These are phyloP conservation scores for Carlito syrichta DNA, from an alignment of 2,113 vertebrate species.

Conservation along the genomic window DNA sequence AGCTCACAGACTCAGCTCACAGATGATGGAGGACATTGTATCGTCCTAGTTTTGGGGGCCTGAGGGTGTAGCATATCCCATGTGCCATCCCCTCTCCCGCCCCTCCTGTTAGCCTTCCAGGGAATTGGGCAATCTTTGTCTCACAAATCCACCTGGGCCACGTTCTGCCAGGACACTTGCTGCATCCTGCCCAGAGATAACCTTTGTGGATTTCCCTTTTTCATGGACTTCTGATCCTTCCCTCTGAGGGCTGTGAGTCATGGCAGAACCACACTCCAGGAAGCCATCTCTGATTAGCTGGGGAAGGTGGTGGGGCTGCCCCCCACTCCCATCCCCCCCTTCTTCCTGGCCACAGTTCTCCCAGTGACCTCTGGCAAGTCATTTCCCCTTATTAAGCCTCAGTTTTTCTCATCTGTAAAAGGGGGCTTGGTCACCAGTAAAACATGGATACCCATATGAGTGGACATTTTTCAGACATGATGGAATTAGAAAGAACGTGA, in stretches of 20 bases:
- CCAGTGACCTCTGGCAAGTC: not conserved
- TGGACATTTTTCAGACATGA: not conserved
- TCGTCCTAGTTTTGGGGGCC: not conserved
- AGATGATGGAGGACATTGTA: not conserved
- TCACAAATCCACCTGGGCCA: not conserved
- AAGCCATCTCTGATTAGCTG: no score
- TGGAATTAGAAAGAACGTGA: not conserved
- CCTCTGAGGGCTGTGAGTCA: not conserved
- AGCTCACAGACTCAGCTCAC: not conserved
- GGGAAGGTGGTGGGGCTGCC: not conserved
- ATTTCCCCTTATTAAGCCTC: not conserved
- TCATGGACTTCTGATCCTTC: not conserved
- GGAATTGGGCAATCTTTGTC: not conserved
- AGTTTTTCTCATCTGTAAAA: not conserved
- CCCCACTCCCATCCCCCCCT: no score
- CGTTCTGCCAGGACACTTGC: not conserved
- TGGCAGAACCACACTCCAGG: not conserved
- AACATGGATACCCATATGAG: accelerated
- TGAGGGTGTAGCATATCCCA: not conserved
- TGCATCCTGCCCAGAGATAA: not conserved
- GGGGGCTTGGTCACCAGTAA: not conserved
- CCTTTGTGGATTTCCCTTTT: not conserved
- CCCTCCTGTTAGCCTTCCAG: not conserved
- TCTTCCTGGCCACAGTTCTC: not conserved
- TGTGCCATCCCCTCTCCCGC: not conserved